Conservation (phyloP, 2,797 vertebrate genomes). For the Hephaestus fuliginosus region DNA sequence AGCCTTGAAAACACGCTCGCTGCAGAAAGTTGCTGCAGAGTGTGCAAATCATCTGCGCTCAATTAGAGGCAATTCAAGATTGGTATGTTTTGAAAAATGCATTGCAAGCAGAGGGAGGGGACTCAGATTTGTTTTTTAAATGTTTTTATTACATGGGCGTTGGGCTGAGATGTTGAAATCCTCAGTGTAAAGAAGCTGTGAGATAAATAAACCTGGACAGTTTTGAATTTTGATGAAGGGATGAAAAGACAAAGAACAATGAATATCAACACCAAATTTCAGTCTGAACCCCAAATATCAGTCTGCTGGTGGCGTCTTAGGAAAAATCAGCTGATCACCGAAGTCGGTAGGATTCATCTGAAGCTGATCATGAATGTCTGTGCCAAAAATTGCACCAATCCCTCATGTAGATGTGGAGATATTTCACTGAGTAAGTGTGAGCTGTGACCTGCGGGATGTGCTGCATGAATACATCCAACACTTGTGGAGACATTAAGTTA, state of each 20-base stretch:
- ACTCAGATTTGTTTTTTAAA: not conserved
- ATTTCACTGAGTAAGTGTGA: not conserved
- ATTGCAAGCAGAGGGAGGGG: not conserved
- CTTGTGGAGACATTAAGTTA: too few relatives aligned
- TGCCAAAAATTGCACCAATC: not conserved
- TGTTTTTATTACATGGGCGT: not conserved
- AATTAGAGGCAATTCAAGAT: conserved; percentile 1
- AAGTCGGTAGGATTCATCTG: not conserved
- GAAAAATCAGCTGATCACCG: not conserved
- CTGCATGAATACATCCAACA: too few relatives aligned
- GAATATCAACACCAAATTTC: not conserved
- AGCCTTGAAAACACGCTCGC: too few relatives aligned
- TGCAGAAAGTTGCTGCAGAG: not conserved
- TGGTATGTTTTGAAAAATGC: conserved; percentile 11
- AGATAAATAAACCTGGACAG: not conserved
- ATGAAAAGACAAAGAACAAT: too few relatives aligned
- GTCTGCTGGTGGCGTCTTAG: not conserved
- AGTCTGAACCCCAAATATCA: not conserved
- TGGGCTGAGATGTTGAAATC: not conserved
- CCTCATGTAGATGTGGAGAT: not conserved
- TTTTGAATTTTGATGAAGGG: too few relatives aligned
- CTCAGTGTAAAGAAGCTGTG: not conserved
- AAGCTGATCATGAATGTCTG: not conserved
- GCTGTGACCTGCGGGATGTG: not conserved
- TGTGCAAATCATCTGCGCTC: not conserved